Base-by-base conservation (phyloP, 1,140 invertebrate genomes). In the Melipona quadrifasciata region DNA sequence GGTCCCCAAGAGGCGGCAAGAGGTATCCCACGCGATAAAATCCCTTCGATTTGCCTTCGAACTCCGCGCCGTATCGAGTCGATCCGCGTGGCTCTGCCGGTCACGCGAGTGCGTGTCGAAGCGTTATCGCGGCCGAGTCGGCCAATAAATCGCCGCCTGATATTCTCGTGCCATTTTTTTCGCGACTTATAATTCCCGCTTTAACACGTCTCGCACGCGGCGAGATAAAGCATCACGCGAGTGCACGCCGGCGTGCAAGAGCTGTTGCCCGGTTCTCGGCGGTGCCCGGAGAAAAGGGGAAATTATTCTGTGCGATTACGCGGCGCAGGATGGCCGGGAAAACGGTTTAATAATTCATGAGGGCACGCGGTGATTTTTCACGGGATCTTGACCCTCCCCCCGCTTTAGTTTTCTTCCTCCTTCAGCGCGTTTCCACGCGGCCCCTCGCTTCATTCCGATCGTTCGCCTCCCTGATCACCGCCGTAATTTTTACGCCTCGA, bases 71-170 rank as follows among this genome's bases (percentile, higher is more conserved):
- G 58, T 53, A 1, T 83, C 76, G 27, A 57, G 55, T 58, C 55
- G 58, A 61, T 76, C 81, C 31, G 24, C 27, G 34, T n/a, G 27
- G 65, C 78, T 55, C 17, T 70, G n/a, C 73, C 67, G 31, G 77
- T 76, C 85, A 88, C 85, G 87, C 87, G 68, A 82, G 72, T 81
- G 87, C 87, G 87, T 88, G 87, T 61, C 57, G 71, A 58, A 47
- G 78, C 58, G 65, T 65, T 77, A 77, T 77, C 73, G 71, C 47
- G 71, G 21, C 64, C 17, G 1, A n/a, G 31, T 77, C 31, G 58
- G 11, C 24, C 79, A 73, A 80, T 88, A 82, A 80, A 73, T 72
- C 27, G 27, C 12, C 55, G 27, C 6, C 51, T 72, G 75, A 65
- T 79, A 80, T 74, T 80, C 80, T 80, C 70, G 58, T 80, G 83